phyloP scores from a whole-genome alignment of 2,797 vertebrate genomes.

The Prionace glauca region DNA sequence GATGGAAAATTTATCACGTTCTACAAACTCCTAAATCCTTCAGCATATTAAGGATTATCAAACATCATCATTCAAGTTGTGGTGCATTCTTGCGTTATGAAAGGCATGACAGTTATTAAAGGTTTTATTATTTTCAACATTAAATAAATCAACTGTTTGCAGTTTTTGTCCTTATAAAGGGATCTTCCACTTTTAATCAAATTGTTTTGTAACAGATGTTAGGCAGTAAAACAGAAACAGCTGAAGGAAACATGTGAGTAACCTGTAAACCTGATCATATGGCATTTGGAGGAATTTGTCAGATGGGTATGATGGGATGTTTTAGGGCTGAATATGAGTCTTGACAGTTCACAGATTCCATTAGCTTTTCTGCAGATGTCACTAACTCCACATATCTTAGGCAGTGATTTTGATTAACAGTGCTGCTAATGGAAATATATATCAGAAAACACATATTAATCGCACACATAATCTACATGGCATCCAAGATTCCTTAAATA shows the following conservation, averaged over 20 bases:
- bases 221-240: background rate
- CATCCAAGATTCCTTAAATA: background rate
- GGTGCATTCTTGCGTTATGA: background rate
- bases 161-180: conserved; percentile 19
- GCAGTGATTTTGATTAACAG: no score
- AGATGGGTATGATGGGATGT: background rate
- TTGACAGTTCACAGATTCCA: background rate
- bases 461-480: background rate
- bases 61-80: background rate
- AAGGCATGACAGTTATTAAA: background rate
- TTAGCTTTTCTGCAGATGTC: no score
- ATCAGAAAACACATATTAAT: background rate
- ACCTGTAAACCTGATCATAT: background rate
- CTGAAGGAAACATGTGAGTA: conserved; percentile 20
- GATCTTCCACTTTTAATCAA: background rate
- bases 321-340: background rate
- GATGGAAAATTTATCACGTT: conserved; percentile 6
- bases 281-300: background rate
- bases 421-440: background rate
- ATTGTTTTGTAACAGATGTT: background rate
- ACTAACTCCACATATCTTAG: background rate
- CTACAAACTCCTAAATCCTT: background rate
- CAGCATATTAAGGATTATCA: background rate
- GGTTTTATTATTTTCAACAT: background rate
- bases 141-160: conserved; percentile 11